phyloP scores from a whole-genome alignment of 2,888 invertebrate species.

The Athetis lepigone region DNA sequence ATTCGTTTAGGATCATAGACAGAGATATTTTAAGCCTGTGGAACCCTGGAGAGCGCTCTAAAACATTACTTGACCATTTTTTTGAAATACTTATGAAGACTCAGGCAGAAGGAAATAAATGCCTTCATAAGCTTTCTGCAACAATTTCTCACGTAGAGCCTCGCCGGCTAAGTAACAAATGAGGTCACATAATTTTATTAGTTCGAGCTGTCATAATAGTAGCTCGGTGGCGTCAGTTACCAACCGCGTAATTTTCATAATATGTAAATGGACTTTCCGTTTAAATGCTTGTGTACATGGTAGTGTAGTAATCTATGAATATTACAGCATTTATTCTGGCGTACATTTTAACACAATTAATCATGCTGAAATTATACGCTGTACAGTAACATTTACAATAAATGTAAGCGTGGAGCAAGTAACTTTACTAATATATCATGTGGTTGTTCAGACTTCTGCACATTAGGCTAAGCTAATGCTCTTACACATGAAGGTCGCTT shows the following conservation, averaged over 20 bases:
- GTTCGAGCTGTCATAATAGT: constrained; percentile 65
- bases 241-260: constrained; percentile 62
- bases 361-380: constrained; percentile 23
- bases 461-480: constrained; percentile 15
- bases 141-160: constrained; percentile 78
- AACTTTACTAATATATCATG: constrained; percentile 17
- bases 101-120: constrained; percentile 74
- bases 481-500: constrained; percentile 32
- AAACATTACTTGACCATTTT: constrained; percentile 73
- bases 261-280: constrained; percentile 65
- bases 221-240: constrained; percentile 53
- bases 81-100: constrained; percentile 75
- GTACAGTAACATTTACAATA: constrained; percentile 13
- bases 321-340: constrained; percentile 38
- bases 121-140: constrained; percentile 72
- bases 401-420: constrained; percentile 3
- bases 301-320: constrained; percentile 48
- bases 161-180: constrained; percentile 74
- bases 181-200: constrained; percentile 81
- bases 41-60: constrained; percentile 45
- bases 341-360: constrained; percentile 39
- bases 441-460: neutral
- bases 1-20: constrained; percentile 12
- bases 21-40: constrained; percentile 38
- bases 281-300: constrained; percentile 54